Percentiles rank a stretch among this genome's conserved stretches.
These are phyloP conservation scores for Coleophora flavipennella DNA, from an alignment of 2,888 invertebrate species.

Conservation along the genomic window DNA sequence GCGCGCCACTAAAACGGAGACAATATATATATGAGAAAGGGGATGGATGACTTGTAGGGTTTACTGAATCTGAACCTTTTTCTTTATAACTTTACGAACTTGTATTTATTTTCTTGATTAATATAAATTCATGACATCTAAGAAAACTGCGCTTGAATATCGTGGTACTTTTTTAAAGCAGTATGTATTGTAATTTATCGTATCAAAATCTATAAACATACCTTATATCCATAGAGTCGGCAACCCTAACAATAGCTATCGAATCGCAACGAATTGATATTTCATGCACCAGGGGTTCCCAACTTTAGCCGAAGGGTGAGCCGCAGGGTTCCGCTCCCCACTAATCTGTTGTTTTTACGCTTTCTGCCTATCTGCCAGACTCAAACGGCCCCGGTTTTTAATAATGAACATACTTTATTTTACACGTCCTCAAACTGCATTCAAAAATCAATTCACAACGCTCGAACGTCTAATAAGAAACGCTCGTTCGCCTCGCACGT, in stretches of 20 bases:
- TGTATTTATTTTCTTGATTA: no score
- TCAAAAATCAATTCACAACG: conserved; percentile 36
- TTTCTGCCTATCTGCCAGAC: conserved; percentile 41
- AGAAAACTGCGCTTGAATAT: no score
- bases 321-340: conserved; percentile 39
- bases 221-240: no score
- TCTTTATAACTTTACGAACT: no score
- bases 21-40: conserved; percentile 56
- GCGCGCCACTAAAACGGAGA: conserved; percentile 47
- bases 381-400: conserved; percentile 52
- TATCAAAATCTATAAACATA: no score
- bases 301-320: conserved; percentile 32
- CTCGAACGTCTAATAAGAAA: conserved; percentile 31
- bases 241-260: conserved; percentile 40
- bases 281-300: conserved; percentile 49
- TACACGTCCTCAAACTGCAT: conserved; percentile 52
- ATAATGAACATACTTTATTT: conserved; percentile 58
- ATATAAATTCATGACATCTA: no score
- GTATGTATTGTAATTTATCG: no score
- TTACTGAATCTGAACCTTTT: no score
- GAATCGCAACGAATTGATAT: conserved; percentile 57
- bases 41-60: conserved; percentile 34
- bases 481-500: conserved; percentile 35
- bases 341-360: conserved; percentile 73
- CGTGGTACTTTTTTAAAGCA: no score